phyloP scores from a whole-genome alignment of 2,888 invertebrate species.

The Troides oblongomaculatus region DNA sequence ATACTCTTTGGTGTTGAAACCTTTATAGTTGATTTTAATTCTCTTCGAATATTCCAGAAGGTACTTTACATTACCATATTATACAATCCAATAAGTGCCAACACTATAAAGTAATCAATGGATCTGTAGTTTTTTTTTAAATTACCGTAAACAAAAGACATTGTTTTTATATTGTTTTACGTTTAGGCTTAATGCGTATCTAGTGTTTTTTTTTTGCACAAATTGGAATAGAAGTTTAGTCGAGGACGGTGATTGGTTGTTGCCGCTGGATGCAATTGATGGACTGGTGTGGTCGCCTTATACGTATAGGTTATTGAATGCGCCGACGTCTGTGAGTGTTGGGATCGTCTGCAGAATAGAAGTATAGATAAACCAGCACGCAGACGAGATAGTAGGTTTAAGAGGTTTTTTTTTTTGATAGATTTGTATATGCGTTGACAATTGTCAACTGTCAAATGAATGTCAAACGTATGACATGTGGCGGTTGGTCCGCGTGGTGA shows the following conservation, averaged over 20 bases:
- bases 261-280: constrained; percentile 31
- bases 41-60: neutral
- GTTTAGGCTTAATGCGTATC: neutral
- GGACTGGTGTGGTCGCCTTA: constrained; percentile 46
- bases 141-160: constrained; percentile 9
- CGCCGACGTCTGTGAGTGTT: neutral
- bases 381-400: neutral
- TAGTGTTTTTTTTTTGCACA: constrained; percentile 2
- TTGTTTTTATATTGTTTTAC: constrained; percentile 9
- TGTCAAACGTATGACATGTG: neutral
- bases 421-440: constrained; percentile 10
- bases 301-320: constrained; percentile 14
- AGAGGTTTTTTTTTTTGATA: constrained; percentile 5
- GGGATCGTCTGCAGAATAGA: neutral
- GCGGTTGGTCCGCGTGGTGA: neutral
- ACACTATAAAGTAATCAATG: constrained; percentile 1
- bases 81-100: constrained; percentile 13
- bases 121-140: constrained; percentile 7
- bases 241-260: constrained; percentile 3
- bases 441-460: constrained; percentile 2
- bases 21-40: too few species aligned
- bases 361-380: neutral
- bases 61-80: neutral
- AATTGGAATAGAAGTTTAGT: constrained; percentile 1
- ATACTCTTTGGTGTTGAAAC: too few species aligned